Conservation (phyloP, 2,113 vertebrate species). For the Corythoichthys haematopterus region DNA sequence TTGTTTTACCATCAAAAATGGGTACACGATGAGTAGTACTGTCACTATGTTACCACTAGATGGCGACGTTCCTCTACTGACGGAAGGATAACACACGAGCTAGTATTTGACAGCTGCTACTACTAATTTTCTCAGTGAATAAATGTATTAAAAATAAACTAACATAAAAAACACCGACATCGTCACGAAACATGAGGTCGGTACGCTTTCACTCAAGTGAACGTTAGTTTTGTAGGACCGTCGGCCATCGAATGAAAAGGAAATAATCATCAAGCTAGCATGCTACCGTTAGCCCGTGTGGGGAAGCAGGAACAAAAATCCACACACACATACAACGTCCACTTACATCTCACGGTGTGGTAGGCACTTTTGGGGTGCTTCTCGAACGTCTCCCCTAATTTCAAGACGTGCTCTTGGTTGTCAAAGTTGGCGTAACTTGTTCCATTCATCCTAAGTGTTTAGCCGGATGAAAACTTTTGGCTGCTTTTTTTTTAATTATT, state of each 20-base stretch:
- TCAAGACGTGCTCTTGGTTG: slow-evolving; percentile 84
- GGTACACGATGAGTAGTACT: background rate
- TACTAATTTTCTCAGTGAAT: background rate
- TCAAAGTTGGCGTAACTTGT: slow-evolving; percentile 77
- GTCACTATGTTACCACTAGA: slow-evolving; percentile 22
- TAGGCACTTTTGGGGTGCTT: slow-evolving; percentile 87
- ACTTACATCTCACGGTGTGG: slow-evolving; percentile 96
- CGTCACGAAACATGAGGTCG: background rate
- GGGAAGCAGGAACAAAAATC: background rate
- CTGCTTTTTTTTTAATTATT: slow-evolving; percentile 36
- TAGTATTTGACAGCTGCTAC: slow-evolving; percentile 26
- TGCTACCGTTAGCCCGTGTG: slow-evolving; percentile 33
- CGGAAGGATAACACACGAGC: slow-evolving; percentile 22
- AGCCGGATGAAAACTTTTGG: slow-evolving; percentile 54
- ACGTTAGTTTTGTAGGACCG: background rate
- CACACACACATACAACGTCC: background rate
- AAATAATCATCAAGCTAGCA: slow-evolving; percentile 31
- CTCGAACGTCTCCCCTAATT: slow-evolving; percentile 89
- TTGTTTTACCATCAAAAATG: background rate
- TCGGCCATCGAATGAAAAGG: background rate
- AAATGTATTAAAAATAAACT: background rate
- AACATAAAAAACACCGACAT: background rate
- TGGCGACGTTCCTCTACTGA: slow-evolving; percentile 11
- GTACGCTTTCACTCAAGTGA: background rate
- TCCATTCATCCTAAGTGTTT: slow-evolving; percentile 79